phyloP scores from a whole-genome alignment of 2,888 invertebrate species.

The Leucophenga montana region DNA sequence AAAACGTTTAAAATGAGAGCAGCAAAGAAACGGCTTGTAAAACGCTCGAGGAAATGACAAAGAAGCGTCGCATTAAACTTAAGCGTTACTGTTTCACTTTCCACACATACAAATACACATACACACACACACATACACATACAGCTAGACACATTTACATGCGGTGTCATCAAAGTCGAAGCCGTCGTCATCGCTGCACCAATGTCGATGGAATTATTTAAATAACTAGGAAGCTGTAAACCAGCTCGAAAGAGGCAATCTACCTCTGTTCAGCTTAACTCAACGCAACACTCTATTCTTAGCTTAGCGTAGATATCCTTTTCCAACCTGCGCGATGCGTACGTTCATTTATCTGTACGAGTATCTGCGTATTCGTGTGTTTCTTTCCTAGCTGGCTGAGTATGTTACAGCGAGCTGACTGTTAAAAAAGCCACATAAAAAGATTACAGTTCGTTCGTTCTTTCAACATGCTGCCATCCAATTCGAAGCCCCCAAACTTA shows the following conservation, averaged over 20 bases:
- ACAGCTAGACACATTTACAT: not conserved
- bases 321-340: no score
- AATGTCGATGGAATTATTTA: no score
- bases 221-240: no score
- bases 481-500: no score
- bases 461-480: not conserved
- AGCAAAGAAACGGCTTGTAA: not conserved
- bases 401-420: conserved; percentile 18
- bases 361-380: not conserved
- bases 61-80: not conserved
- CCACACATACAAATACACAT: not conserved
- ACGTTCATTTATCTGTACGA: not conserved
- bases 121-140: conserved; percentile 21
- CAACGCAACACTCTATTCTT: no score
- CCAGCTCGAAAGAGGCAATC: no score
- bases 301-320: no score
- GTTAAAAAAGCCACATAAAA: not conserved
- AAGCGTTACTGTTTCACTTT: not conserved
- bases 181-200: no score
- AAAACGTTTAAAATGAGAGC: not conserved
- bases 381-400: not conserved
- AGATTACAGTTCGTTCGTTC: not conserved
- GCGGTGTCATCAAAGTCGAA: no score
- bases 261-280: no score
- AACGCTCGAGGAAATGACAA: conserved; percentile 5